A percentile compares a stretch with the other conserved stretches of the same genome.
Evolutionary conservation across 2,113 vertebrate species (phyloP).

Genomic region (Saguinus imperator): DNA sequence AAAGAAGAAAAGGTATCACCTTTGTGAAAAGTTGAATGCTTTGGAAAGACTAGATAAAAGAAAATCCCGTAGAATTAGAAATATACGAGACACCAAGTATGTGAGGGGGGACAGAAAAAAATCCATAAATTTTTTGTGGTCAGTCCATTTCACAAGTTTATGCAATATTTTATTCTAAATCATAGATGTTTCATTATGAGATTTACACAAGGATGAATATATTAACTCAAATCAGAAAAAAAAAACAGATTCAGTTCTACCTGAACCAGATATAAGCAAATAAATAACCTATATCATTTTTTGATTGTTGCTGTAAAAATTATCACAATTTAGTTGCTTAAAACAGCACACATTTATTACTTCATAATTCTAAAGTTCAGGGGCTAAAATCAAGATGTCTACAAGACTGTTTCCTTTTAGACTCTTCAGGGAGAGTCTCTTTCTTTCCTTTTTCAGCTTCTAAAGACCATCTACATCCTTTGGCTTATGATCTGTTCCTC

Average conservation of each 20-base stretch:
- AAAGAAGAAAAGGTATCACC: background rate
- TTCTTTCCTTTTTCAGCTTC: background rate
- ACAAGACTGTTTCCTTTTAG: background rate
- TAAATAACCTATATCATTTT: background rate
- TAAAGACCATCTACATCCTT: too few species aligned
- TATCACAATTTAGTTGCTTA: background rate
- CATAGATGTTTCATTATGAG: background rate
- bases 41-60: background rate
- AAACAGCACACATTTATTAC: background rate
- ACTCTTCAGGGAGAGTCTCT: background rate
- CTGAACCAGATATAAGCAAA: background rate
- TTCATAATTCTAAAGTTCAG: background rate
- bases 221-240: background rate
- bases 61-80: background rate
- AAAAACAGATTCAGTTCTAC: background rate
- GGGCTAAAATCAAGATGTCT: background rate
- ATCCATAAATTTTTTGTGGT: background rate
- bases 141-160: background rate
- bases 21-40: slow-evolving; percentile 14
- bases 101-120: background rate
- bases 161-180: background rate
- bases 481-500: background rate
- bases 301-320: background rate
- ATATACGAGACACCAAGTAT: background rate
- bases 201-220: background rate